Conservation (phyloP, 2,113 vertebrate genomes). For the Cryptotis parvus region DNA sequence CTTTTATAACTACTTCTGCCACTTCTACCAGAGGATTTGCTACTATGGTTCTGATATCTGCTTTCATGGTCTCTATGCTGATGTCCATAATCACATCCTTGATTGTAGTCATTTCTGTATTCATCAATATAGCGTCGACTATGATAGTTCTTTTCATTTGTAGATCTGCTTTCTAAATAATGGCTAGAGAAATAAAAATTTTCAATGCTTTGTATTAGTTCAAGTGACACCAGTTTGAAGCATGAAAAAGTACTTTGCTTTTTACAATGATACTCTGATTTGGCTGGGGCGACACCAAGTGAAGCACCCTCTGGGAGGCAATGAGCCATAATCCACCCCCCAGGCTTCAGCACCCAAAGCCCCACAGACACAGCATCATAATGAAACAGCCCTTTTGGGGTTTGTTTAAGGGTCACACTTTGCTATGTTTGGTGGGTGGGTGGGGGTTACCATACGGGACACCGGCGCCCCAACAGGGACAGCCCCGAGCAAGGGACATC, state of each 20-base stretch:
- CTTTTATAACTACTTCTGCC: slow-evolving; percentile 88
- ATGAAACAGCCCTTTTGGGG: neutral
- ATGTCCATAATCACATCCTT: slow-evolving; percentile 81
- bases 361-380: neutral
- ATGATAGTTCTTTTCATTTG: slow-evolving; percentile 83
- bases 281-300: too few relatives aligned
- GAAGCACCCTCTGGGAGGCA: too few relatives aligned
- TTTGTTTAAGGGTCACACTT: too few relatives aligned
- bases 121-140: slow-evolving; percentile 82
- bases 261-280: too few relatives aligned
- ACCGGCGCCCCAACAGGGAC: too few relatives aligned
- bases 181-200: slow-evolving; percentile 72
- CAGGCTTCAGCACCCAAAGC: neutral
- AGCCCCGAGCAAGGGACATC: too few relatives aligned
- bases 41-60: slow-evolving; percentile 89
- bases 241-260: neutral
- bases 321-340: too few relatives aligned
- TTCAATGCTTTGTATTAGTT: neutral
- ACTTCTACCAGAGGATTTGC: slow-evolving; percentile 91
- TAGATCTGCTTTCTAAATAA: slow-evolving; percentile 80
- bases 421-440: too few relatives aligned
- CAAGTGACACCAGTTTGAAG: neutral
- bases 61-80: slow-evolving; percentile 86
- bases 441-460: neutral
- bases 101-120: slow-evolving; percentile 82